phyloP scores from a whole-genome alignment of 2,113 vertebrate genomes.

The Ciconia stormi region DNA sequence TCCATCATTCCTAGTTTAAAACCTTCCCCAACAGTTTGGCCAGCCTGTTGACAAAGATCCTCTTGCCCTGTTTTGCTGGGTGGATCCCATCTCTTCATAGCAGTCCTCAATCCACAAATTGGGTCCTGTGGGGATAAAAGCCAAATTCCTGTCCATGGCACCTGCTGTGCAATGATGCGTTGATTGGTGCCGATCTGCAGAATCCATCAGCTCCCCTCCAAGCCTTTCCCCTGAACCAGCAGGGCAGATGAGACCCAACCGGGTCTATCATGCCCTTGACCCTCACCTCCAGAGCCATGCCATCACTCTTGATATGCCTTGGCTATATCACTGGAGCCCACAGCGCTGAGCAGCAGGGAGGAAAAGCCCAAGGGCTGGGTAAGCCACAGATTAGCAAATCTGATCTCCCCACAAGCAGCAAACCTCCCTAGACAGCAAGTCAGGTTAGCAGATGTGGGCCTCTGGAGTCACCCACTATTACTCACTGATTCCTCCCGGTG shows the following conservation, averaged over 20 bases:
- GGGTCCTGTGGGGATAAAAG: background rate
- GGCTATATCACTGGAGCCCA: background rate
- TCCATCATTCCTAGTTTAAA: background rate
- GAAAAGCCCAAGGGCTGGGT: background rate
- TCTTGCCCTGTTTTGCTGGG: background rate
- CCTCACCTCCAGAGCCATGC: background rate
- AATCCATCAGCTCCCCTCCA: background rate
- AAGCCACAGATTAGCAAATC: background rate
- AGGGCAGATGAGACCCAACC: background rate
- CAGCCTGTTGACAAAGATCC: background rate
- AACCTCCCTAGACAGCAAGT: background rate
- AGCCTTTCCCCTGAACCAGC: background rate
- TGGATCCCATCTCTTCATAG: background rate
- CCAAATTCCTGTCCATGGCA: background rate
- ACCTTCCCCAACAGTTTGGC: background rate
- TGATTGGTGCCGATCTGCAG: background rate
- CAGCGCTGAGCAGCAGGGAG: background rate
- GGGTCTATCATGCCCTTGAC: background rate
- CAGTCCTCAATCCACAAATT: background rate
- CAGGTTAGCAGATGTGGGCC: background rate
- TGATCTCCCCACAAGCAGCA: background rate
- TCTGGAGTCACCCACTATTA: background rate
- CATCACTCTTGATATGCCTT: background rate
- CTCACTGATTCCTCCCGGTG: rapidly evolving
- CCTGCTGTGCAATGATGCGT: rapidly evolving